Percentiles rank a stretch among this genome's conserved stretches.
Evolutionary conservation across 2,797 vertebrate genomes (phyloP).

Genomic region (Pachyuromys duprasi): DNA sequence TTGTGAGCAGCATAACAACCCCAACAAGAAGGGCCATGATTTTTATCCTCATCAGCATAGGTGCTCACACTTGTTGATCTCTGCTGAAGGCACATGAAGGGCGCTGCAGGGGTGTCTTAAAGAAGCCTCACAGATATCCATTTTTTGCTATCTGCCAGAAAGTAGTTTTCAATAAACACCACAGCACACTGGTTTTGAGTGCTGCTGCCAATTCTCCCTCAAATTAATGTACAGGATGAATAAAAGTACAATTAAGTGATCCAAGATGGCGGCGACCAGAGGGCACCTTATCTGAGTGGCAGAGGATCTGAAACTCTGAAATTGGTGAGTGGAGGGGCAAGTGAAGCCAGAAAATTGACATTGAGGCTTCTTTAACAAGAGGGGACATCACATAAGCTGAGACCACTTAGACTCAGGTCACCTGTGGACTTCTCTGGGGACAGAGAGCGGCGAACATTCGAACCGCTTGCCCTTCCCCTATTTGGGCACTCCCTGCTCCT

Average conservation of each 20-base stretch:
- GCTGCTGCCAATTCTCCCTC: not conserved
- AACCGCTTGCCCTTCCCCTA: too few relatives aligned
- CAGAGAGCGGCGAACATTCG: too few relatives aligned
- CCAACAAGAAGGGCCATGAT: not conserved
- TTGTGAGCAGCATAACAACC: not conserved
- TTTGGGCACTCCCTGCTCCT: too few relatives aligned
- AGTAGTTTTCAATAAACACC: slow-evolving; percentile 2
- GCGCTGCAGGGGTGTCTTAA: not conserved
- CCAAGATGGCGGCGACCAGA: too few relatives aligned
- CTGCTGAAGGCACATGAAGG: not conserved
- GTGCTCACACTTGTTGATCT: not conserved
- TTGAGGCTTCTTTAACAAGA: too few relatives aligned
- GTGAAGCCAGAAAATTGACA: too few relatives aligned
- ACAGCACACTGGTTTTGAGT: not conserved
- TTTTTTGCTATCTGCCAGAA: not conserved
- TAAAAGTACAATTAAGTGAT: not conserved
- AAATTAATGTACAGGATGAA: not conserved
- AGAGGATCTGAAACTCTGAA: too few relatives aligned
- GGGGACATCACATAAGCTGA: too few relatives aligned
- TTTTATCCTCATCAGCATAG: not conserved
- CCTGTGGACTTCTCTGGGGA: too few relatives aligned
- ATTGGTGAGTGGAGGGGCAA: too few relatives aligned
- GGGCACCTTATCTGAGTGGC: too few relatives aligned
- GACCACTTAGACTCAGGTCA: too few relatives aligned
- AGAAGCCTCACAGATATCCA: not conserved